These are phyloP conservation scores for Eupithecia centaureata DNA, from an alignment of 2,888 invertebrate genomes.

Conservation along the genomic window DNA sequence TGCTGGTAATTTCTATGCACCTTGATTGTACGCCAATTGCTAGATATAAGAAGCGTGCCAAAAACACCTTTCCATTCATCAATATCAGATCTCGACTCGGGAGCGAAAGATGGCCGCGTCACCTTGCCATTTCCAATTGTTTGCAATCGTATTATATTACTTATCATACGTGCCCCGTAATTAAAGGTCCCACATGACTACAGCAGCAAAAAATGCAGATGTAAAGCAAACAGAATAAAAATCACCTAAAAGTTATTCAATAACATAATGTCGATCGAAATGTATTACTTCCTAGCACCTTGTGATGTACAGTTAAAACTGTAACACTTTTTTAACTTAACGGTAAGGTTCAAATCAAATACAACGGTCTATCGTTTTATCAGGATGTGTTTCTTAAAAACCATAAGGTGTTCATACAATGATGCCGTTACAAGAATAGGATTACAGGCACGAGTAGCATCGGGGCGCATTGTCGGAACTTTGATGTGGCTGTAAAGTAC, in stretches of 20 bases:
- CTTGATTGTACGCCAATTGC: conserved; percentile 26
- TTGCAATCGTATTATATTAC: conserved; percentile 80
- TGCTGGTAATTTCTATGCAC: conserved; percentile 47
- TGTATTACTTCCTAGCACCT: conserved; percentile 83
- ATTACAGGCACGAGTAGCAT: conserved; percentile 79
- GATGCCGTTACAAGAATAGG: conserved; percentile 81
- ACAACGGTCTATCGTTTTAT: conserved; percentile 76
- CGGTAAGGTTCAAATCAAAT: conserved; percentile 73
- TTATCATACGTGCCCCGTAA: conserved; percentile 78
- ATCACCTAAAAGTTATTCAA: conserved; percentile 81
- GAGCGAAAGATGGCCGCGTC: conserved; percentile 53
- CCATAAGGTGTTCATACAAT: conserved; percentile 77
- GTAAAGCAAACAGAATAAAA: conserved; percentile 70
- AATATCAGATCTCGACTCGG: conserved; percentile 61
- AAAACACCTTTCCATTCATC: conserved; percentile 62
- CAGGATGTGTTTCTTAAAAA: conserved; percentile 56
- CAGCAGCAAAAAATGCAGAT: conserved; percentile 75
- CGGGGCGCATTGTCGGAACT: conserved; percentile 71
- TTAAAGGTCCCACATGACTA: conserved; percentile 79
- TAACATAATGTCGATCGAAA: conserved; percentile 82
- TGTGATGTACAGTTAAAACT: conserved; percentile 81
- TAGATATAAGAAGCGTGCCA: conserved; percentile 72
- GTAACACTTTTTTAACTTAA: conserved; percentile 79
- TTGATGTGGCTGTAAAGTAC: conserved; percentile 81
- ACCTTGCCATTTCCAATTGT: conserved; percentile 77